These are phyloP conservation scores for Chascanopsetta lugubris DNA, from an alignment of 2,113 vertebrate genomes.

Conservation along the genomic window DNA sequence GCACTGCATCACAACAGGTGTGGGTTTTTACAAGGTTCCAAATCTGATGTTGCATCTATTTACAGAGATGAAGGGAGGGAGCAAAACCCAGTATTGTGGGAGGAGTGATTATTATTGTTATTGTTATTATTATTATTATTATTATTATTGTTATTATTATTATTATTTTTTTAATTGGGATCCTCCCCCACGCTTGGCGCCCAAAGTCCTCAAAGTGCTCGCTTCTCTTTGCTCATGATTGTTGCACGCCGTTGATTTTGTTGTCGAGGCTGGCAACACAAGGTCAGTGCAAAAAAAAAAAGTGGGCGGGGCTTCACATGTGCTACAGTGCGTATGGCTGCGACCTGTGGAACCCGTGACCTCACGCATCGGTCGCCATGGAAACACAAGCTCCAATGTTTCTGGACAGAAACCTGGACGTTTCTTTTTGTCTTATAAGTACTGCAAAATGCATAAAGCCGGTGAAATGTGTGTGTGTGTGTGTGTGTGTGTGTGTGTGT, in stretches of 20 bases:
- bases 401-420: constrained; percentile 3
- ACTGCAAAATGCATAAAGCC: constrained; percentile 30
- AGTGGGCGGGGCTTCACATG: constrained; percentile 5
- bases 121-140: no score
- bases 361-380: constrained; percentile 20
- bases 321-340: constrained; percentile 59
- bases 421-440: constrained; percentile 28
- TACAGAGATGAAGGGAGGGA: constrained; percentile 56
- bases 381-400: constrained; percentile 9
- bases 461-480: constrained; percentile 19
- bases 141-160: no score
- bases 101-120: no score
- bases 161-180: background rate
- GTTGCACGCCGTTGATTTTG: constrained; percentile 59
- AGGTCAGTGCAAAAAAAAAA: constrained; percentile 9
- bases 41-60: constrained; percentile 58
- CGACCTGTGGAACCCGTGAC: constrained; percentile 15
- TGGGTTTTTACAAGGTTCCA: constrained; percentile 57
- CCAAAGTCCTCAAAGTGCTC: constrained; percentile 50
- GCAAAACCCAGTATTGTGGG: constrained; percentile 23
- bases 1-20: constrained; percentile 47
- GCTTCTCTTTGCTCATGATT: constrained; percentile 56
- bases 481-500: background rate
- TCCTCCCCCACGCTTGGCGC: constrained; percentile 17
- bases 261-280: constrained; percentile 26